A percentile compares a stretch with the other conserved stretches of the same genome.
These are phyloP conservation scores for Tetraneura akinire DNA, from an alignment of 1,140 invertebrate genomes.

Conservation along the genomic window DNA sequence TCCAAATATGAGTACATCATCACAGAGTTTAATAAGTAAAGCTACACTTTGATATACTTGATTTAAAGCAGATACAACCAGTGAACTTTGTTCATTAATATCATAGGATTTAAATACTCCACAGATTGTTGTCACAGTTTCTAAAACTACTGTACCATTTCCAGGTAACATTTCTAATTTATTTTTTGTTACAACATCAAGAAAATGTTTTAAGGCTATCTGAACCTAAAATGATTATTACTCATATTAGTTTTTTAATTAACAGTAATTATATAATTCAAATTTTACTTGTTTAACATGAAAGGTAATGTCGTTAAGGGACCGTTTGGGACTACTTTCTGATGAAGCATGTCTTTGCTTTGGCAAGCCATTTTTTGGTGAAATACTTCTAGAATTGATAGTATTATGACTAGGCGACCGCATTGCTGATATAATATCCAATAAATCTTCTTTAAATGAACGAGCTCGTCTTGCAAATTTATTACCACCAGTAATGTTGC, in stretches of 20 bases:
- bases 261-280: conserved; percentile 20
- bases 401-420: conserved; percentile 64
- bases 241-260: background rate
- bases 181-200: conserved; percentile 87
- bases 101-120: conserved; percentile 69
- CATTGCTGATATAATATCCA: conserved; percentile 83
- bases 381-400: conserved; percentile 58
- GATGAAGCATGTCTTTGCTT: conserved; percentile 57
- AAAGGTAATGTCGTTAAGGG: conserved; percentile 65
- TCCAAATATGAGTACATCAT: conserved; percentile 72
- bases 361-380: conserved; percentile 59
- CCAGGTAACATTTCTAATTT: conserved; percentile 89
- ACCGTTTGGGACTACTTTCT: conserved; percentile 58
- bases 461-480: conserved; percentile 80
- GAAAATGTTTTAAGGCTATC: conserved; percentile 81
- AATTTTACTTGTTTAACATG: conserved; percentile 66
- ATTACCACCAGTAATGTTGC: conserved; percentile 63
- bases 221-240: conserved; percentile 63
- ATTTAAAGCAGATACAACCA: conserved; percentile 75
- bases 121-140: conserved; percentile 87
- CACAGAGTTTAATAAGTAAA: conserved; percentile 83
- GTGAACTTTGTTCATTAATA: conserved; percentile 71
- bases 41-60: conserved; percentile 85
- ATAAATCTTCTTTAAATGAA: conserved; percentile 88
- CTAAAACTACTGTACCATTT: conserved; percentile 87